Base-by-base conservation (phyloP, 1,140 invertebrate genomes). In the Drosophila guanche region DNA sequence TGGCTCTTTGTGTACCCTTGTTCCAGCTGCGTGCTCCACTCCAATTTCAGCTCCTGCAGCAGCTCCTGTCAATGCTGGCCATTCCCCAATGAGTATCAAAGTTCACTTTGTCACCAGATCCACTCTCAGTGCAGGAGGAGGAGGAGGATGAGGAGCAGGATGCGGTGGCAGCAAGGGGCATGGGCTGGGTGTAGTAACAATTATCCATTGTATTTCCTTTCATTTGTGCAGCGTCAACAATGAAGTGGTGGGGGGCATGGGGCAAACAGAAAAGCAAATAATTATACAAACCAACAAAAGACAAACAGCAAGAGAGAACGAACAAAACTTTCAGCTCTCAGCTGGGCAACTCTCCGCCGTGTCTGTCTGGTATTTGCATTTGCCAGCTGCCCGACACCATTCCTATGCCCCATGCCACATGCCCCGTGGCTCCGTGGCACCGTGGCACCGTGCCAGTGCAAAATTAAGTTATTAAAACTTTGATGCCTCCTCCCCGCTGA, bases 401-500 rank as follows among this genome's bases (percentile, higher is more conserved):
- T 29, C 6, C 7, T 2, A 29, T 29, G 27, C 27, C 29, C 6
- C 29, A 33, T 8, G 7, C 29, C 3, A 0, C 29, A 33, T 12
- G 3, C 33, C 3, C 4, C 29, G 8, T 33, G 27, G 7, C 1
- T 6, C 6, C 1, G 7, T 33, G 33, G 8, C 33, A 4, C 33
- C 10, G 3, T 29, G 27, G 33, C 10, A 10, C 33, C 33, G 4
- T 45, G 23, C 37, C 60, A 45, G 27, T 27, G 23, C 10, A 40
- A 73, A 65, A 62, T 70, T 55, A 52, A 79, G 76, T 85, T 79
- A 85, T 85, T 59, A 79, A 76, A 85, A 83, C 45, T 83, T 71
- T 83, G 45, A 33, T 41, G 20, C 58, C 58, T 42, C 16, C 45
- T 37, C 12, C 29, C 41, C 47, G 57, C 54, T 61, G 47, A 14